These are phyloP conservation scores for Sparus aurata DNA, from an alignment of 2,797 vertebrate species.

Conservation along the genomic window DNA sequence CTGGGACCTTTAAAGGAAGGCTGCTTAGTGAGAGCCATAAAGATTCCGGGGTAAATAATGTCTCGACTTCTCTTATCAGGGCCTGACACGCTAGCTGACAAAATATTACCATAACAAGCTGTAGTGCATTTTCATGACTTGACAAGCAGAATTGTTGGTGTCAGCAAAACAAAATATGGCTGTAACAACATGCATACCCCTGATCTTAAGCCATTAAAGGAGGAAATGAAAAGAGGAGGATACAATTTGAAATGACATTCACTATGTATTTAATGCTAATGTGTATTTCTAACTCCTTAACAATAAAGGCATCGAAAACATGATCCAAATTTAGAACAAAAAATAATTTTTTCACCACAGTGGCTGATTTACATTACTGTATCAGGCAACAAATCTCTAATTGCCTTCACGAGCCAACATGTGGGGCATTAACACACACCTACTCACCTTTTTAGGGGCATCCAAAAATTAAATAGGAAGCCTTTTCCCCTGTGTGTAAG, in stretches of 20 bases:
- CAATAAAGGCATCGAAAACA: conserved; percentile 8
- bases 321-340: conserved; percentile 22
- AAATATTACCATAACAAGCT: conserved; percentile 70
- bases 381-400: conserved; percentile 52
- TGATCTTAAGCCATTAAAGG: conserved; percentile 52
- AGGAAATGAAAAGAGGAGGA: not conserved
- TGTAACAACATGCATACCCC: conserved; percentile 39
- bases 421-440: conserved; percentile 30
- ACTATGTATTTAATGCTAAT: conserved; percentile 57
- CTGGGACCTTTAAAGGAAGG: conserved; percentile 43
- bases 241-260: conserved; percentile 47
- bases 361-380: conserved; percentile 39
- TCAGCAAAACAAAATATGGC: conserved; percentile 69
- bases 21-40: conserved; percentile 60
- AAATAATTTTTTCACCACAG: conserved; percentile 12
- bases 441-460: conserved; percentile 32
- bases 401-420: conserved; percentile 37
- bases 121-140: conserved; percentile 64
- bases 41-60: conserved; percentile 70
- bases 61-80: conserved; percentile 70
- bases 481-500: conserved; percentile 35
- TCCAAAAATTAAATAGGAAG: conserved; percentile 46
- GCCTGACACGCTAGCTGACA: conserved; percentile 69
- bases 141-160: conserved; percentile 48
- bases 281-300: conserved; percentile 24